Percentiles rank a stretch among this genome's conserved stretches.
These are phyloP conservation scores for Panopea generosa DNA, from an alignment of 2,888 invertebrate species.

Conservation along the genomic window DNA sequence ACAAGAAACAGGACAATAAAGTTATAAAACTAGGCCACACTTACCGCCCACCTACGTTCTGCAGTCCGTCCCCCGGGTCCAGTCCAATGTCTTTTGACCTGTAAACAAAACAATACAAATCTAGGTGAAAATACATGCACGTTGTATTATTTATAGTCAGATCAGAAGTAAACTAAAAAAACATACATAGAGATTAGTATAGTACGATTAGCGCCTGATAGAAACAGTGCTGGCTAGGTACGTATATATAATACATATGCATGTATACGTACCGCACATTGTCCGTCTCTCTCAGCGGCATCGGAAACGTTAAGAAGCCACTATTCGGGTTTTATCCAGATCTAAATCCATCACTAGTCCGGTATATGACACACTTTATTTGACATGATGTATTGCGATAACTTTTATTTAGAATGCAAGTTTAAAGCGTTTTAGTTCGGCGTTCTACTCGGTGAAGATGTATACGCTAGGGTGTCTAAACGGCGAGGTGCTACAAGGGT, in stretches of 20 bases:
- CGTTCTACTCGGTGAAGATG: constrained; percentile 9
- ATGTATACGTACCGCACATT: constrained; percentile 9
- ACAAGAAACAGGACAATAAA: too few species aligned
- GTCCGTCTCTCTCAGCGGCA: constrained; percentile 10
- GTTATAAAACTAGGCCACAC: constrained; percentile 14
- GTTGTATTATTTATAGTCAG: too few species aligned
- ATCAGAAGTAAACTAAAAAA: too few species aligned
- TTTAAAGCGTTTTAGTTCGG: constrained; percentile 12
- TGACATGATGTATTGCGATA: constrained; percentile 28
- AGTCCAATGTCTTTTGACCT: constrained; percentile 61
- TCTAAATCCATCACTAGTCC: constrained; percentile 2
- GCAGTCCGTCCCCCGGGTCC: constrained; percentile 55
- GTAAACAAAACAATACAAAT: constrained; percentile 9
- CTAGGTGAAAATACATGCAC: not conserved
- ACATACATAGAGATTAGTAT: too few species aligned
- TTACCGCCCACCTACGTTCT: constrained; percentile 57
- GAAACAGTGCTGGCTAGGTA: too few species aligned
- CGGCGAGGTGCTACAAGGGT: constrained; percentile 8
- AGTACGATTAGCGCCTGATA: too few species aligned
- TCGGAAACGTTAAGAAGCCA: constrained; percentile 16
- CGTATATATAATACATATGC: too few species aligned
- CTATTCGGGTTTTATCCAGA: constrained; percentile 6
- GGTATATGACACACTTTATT: constrained; percentile 15
- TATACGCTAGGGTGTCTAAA: constrained; percentile 14
- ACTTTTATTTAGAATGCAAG: constrained; percentile 32